Evolutionary conservation across 2,113 vertebrate species (phyloP).

Genomic region (Sciurus niger): DNA sequence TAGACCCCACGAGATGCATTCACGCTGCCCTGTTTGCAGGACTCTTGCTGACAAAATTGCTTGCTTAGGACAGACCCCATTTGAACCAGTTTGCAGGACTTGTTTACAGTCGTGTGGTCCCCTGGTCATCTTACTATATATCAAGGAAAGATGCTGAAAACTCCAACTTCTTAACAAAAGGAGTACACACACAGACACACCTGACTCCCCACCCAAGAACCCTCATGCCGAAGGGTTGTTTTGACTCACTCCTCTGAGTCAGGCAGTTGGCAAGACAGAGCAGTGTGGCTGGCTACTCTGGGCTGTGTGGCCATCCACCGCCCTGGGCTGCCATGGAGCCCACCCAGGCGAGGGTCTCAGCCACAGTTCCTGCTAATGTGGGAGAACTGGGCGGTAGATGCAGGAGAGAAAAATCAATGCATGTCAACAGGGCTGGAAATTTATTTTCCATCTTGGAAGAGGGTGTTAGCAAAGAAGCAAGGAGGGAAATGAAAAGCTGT

Average conservation of each 20-base stretch:
- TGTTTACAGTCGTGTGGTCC: background rate
- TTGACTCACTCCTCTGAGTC: background rate
- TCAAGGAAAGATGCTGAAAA: background rate
- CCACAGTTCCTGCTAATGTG: background rate
- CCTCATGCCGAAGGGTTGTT: background rate
- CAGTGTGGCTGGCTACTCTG: background rate
- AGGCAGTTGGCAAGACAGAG: background rate
- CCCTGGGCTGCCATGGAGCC: background rate
- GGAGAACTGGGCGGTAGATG: conserved; percentile 11
- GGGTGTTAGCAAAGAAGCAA: conserved; percentile 65
- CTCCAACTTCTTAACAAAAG: background rate
- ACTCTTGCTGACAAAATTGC: background rate
- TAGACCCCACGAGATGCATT: background rate
- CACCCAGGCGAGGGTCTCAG: conserved; percentile 28
- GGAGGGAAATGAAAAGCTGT: conserved; percentile 74
- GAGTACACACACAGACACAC: background rate
- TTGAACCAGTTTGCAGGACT: background rate
- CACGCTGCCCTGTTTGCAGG: background rate
- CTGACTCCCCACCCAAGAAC: background rate
- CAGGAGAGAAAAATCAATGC: conserved; percentile 77
- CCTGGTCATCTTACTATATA: background rate
- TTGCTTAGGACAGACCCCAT: background rate
- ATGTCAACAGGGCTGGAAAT: conserved; percentile 76
- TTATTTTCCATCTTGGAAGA: conserved; percentile 78
- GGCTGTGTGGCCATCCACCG: background rate